These are phyloP conservation scores for Malacoctenus gilli DNA, from an alignment of 2,797 vertebrate species.

Conservation along the genomic window DNA sequence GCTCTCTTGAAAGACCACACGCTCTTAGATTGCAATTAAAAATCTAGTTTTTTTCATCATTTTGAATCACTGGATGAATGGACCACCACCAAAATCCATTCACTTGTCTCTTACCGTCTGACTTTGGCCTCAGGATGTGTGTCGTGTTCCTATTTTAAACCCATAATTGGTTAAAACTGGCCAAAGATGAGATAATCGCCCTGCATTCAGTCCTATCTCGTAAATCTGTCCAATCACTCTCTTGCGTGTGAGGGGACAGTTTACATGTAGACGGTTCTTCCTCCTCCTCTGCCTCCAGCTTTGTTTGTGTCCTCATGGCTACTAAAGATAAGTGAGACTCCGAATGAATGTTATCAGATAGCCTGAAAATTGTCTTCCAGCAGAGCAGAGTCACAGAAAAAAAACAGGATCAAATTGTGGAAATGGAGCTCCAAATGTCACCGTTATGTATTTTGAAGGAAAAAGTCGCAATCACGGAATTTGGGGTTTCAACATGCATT, in stretches of 20 bases:
- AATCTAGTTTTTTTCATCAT: too few relatives aligned
- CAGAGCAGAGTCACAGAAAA: neutral
- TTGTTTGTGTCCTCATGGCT: conserved; percentile 29
- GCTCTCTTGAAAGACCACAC: too few relatives aligned
- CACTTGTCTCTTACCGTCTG: too few relatives aligned
- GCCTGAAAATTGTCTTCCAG: conserved; percentile 7
- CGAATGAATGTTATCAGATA: conserved; percentile 11
- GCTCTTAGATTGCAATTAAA: too few relatives aligned
- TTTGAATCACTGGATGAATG: too few relatives aligned
- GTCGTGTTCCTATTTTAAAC: too few relatives aligned
- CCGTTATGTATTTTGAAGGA: neutral
- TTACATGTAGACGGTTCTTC: conserved; percentile 7
- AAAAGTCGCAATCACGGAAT: neutral
- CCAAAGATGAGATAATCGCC: too few relatives aligned
- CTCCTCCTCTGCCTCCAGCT: conserved; percentile 15
- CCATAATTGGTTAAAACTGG: too few relatives aligned
- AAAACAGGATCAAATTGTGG: neutral
- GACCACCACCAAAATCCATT: too few relatives aligned
- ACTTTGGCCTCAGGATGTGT: too few relatives aligned
- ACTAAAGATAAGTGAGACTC: conserved; percentile 19
- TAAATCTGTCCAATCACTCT: neutral
- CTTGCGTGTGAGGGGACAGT: neutral
- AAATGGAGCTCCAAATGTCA: neutral
- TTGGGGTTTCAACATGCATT: neutral
- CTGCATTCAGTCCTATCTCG: conserved; percentile 1